phyloP scores from a whole-genome alignment of 2,888 invertebrate genomes.

The Heliconius charithonia region DNA sequence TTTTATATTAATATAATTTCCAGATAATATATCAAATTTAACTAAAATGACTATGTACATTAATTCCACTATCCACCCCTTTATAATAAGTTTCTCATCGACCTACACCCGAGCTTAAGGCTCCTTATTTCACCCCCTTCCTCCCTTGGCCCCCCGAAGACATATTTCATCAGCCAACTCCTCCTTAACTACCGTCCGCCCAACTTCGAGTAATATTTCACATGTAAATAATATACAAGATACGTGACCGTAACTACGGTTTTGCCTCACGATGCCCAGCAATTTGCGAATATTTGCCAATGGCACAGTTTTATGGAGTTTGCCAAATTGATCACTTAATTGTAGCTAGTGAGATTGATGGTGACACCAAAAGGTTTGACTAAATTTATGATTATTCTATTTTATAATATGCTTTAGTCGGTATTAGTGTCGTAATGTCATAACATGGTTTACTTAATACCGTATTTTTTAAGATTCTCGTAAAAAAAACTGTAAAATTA shows the following conservation, averaged over 20 bases:
- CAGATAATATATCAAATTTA: slow-evolving; percentile 39
- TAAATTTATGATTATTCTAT: background rate
- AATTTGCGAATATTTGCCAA: slow-evolving; percentile 45
- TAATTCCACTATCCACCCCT: slow-evolving; percentile 54
- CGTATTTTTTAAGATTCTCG: too few relatives aligned
- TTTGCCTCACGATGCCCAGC: slow-evolving; percentile 38
- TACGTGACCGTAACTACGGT: slow-evolving; percentile 59
- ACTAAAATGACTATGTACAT: slow-evolving; percentile 52
- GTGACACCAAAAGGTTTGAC: background rate
- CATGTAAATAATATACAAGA: slow-evolving; percentile 74
- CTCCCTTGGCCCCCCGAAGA: slow-evolving; percentile 69
- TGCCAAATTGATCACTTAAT: slow-evolving; percentile 43
- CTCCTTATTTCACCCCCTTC: slow-evolving; percentile 67
- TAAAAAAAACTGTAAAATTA: too few relatives aligned
- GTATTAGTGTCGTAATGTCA: background rate
- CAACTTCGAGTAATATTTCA: slow-evolving; percentile 79
- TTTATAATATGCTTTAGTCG: background rate
- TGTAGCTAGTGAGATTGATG: slow-evolving; percentile 32
- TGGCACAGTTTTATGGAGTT: slow-evolving; percentile 41
- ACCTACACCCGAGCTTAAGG: slow-evolving; percentile 73
- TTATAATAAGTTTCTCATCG: slow-evolving; percentile 71
- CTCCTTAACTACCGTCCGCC: slow-evolving; percentile 72
- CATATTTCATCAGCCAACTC: slow-evolving; percentile 81
- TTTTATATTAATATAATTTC: background rate
- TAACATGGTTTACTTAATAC: too few relatives aligned